These are phyloP conservation scores for Aphelenchoides fujianensis DNA, from an alignment of 1,140 invertebrate species.

Conservation along the genomic window DNA sequence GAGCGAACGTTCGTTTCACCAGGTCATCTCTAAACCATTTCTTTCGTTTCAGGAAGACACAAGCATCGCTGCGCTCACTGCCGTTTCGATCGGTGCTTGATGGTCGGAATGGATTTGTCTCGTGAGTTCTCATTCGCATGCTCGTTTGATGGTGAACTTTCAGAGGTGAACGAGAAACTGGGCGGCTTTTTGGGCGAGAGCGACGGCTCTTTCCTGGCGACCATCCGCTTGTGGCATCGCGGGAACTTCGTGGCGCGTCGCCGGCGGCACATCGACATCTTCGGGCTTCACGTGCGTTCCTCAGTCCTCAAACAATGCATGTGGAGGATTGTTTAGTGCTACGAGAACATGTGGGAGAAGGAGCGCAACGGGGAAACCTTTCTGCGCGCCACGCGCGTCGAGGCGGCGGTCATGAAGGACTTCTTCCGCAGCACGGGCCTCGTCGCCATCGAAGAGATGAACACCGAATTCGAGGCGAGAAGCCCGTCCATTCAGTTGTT, in stretches of 20 bases:
- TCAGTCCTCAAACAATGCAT: too few relatives aligned
- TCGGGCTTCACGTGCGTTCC: slow-evolving; percentile 7
- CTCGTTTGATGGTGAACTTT: neutral
- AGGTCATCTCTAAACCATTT: neutral
- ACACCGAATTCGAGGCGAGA: neutral
- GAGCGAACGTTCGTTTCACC: neutral
- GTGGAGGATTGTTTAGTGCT: neutral
- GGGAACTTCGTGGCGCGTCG: slow-evolving; percentile 1
- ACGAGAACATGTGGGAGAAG: neutral
- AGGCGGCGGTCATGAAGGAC: neutral
- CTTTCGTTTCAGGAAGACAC: neutral
- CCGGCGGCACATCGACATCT: neutral
- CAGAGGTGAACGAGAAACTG: neutral
- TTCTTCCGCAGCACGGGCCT: neutral
- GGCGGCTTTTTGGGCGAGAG: neutral
- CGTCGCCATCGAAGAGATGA: neutral
- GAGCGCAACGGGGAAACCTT: neutral
- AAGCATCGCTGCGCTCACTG: slow-evolving; percentile 8
- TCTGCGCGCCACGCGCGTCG: neutral
- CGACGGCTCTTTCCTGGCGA: neutral
- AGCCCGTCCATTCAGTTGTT: neutral
- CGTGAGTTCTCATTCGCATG: neutral
- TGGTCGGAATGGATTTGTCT: neutral
- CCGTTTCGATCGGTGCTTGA: neutral
- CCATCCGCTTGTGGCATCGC: neutral